phyloP scores from a whole-genome alignment of 2,888 invertebrate species.

The Exocentrus adspersus region DNA sequence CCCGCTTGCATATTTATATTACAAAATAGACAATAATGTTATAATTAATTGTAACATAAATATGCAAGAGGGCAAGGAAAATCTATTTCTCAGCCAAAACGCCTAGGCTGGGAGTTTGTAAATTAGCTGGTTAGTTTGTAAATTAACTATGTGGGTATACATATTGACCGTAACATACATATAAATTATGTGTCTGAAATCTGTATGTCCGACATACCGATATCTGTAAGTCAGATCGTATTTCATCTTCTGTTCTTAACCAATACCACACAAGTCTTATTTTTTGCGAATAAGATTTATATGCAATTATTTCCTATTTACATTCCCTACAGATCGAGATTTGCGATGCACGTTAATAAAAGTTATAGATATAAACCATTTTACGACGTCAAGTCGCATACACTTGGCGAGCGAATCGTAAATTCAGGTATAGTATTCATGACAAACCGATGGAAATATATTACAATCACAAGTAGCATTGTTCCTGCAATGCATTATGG shows the following conservation, averaged over 20 bases:
- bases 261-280: not conserved
- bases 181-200: too few species aligned
- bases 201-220: too few species aligned
- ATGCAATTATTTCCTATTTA: constrained; percentile 3
- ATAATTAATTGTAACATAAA: too few species aligned
- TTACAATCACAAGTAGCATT: constrained; percentile 18
- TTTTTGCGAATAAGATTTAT: not conserved
- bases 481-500: constrained; percentile 22
- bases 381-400: constrained; percentile 21
- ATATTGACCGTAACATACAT: too few species aligned
- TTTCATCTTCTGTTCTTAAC: not conserved
- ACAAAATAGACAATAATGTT: too few species aligned
- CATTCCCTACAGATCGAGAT: not conserved
- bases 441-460: constrained; percentile 24
- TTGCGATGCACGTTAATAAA: constrained; percentile 1
- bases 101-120: too few species aligned
- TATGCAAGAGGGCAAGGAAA: too few species aligned
- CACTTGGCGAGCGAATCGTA: constrained; percentile 18
- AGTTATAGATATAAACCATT: constrained; percentile 23
- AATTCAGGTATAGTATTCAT: constrained; percentile 28
- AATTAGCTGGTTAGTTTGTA: too few species aligned
- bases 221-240: not conserved
- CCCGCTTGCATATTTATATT: too few species aligned
- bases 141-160: too few species aligned
- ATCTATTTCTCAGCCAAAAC: too few species aligned